phyloP scores from a whole-genome alignment of 2,113 vertebrate genomes.

The Colius striatus region DNA sequence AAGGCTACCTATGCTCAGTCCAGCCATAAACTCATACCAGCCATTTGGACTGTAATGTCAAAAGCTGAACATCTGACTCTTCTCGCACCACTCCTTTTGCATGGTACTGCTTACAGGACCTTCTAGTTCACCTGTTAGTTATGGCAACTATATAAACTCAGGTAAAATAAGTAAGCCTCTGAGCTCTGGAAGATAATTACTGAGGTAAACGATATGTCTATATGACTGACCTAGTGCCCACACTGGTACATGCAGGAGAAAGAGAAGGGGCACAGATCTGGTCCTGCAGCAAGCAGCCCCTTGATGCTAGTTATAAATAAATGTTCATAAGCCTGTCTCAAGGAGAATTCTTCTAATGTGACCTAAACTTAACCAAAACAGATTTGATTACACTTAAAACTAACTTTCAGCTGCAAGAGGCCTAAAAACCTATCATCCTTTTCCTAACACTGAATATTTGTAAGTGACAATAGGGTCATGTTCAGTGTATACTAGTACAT shows the following conservation, averaged over 20 bases:
- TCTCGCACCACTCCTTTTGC: background rate
- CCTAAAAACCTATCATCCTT: background rate
- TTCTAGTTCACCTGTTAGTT: background rate
- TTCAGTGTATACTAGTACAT: background rate
- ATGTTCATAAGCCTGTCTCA: background rate
- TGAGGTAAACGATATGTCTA: background rate
- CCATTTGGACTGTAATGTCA: background rate
- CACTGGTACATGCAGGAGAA: rapidly evolving
- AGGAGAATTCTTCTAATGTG: background rate
- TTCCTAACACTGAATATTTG: background rate
- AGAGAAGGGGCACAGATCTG: background rate
- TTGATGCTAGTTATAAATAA: background rate
- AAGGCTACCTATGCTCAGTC: background rate
- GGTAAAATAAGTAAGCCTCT: background rate
- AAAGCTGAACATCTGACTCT: background rate
- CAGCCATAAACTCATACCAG: background rate
- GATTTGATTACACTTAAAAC: background rate
- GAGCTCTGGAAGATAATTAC: background rate
- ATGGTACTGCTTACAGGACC: background rate
- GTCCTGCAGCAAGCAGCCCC: background rate
- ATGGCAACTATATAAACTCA: background rate
- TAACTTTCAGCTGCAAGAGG: background rate
- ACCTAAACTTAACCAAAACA: background rate
- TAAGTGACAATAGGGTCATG: background rate
- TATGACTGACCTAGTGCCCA: background rate